Percentiles rank a stretch among this genome's conserved stretches.
Evolutionary conservation across 1,140 invertebrate genomes (phyloP).

Genomic region (Gonioctena quinquepunctata): DNA sequence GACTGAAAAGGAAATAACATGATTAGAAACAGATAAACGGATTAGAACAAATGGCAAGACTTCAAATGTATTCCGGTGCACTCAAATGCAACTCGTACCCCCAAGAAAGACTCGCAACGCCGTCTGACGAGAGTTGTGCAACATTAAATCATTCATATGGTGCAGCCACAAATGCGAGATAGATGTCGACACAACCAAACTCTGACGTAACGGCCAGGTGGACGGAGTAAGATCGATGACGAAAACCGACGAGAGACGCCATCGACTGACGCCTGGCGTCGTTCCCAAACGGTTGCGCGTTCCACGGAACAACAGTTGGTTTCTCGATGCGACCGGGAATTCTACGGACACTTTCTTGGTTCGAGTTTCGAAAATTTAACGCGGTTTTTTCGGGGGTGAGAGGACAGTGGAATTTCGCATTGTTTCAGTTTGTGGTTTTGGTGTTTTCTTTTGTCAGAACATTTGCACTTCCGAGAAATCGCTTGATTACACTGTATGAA

Average conservation of each 20-base stretch:
- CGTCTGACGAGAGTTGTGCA: neutral
- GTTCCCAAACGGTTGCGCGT: conserved; percentile 23
- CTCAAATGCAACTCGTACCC: too few relatives aligned
- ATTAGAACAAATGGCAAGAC: too few relatives aligned
- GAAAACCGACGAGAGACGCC: conserved; percentile 20
- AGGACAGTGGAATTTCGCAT: too few relatives aligned
- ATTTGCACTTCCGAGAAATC: too few relatives aligned
- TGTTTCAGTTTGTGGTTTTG: too few relatives aligned
- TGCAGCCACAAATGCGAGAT: neutral
- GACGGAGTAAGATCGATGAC: conserved; percentile 34
- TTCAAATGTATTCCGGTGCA: too few relatives aligned
- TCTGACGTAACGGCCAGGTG: conserved; percentile 22
- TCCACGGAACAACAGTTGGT: conserved; percentile 42
- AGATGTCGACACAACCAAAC: neutral
- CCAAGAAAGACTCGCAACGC: neutral
- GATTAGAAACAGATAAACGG: too few relatives aligned
- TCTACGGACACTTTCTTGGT: neutral
- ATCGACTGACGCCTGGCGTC: conserved; percentile 17
- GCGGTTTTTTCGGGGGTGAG: neutral
- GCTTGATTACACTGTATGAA: too few relatives aligned
- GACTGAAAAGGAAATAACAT: too few relatives aligned
- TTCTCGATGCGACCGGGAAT: conserved; percentile 27
- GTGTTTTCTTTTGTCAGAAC: too few relatives aligned
- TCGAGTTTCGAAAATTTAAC: neutral
- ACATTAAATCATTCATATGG: neutral